A percentile compares a stretch with the other conserved stretches of the same genome.
Evolutionary conservation across 2,888 invertebrate species (phyloP).

Genomic region (Panzeria rudis): DNA sequence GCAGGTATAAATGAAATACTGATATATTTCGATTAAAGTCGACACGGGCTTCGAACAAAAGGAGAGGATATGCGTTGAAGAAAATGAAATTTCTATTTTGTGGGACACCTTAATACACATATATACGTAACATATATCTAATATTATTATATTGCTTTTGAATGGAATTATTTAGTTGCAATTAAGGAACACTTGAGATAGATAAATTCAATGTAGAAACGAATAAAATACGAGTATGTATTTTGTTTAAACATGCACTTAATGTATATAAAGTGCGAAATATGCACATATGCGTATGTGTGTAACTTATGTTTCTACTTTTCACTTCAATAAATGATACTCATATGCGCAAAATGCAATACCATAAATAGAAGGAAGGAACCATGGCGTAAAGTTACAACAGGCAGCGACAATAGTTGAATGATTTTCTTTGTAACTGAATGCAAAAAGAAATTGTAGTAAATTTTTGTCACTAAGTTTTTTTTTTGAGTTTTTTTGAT

Average conservation of each 20-base stretch:
- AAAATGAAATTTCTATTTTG: too few relatives aligned
- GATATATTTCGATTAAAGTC: too few relatives aligned
- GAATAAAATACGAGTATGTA: too few relatives aligned
- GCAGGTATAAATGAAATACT: too few relatives aligned
- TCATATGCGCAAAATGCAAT: not conserved
- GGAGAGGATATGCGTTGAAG: too few relatives aligned
- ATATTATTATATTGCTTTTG: not conserved
- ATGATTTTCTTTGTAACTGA: constrained; percentile 17
- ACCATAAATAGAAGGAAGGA: not conserved
- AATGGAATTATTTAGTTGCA: constrained; percentile 32
- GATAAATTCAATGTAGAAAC: constrained; percentile 14
- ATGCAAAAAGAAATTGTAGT: constrained; percentile 1
- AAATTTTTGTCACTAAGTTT: not conserved
- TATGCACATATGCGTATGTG: not conserved
- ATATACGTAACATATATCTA: too few relatives aligned
- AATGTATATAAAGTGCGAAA: not conserved
- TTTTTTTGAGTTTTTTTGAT: not conserved
- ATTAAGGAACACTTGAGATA: constrained; percentile 29
- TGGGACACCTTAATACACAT: not conserved
- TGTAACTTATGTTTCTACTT: constrained; percentile 37
- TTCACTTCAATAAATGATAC: not conserved
- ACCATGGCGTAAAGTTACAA: constrained; percentile 18
- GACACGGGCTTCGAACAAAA: too few relatives aligned
- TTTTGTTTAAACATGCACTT: too few relatives aligned
- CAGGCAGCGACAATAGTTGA: not conserved